phyloP scores from a whole-genome alignment of 2,113 vertebrate species.

The Atrichornis clamosus region DNA sequence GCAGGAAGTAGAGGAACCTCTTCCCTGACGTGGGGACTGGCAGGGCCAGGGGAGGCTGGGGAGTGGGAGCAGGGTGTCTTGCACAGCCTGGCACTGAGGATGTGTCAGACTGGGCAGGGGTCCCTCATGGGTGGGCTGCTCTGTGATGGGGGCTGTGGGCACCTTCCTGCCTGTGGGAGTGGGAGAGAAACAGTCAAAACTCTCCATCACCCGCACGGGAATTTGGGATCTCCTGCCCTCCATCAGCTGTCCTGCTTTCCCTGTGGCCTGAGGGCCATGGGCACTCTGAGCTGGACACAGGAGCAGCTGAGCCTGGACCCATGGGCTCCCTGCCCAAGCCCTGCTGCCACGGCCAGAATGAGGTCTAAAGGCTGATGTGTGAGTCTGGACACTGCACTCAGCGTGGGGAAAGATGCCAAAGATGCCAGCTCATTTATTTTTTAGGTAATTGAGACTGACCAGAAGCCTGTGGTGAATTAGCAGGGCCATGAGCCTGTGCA shows the following conservation, averaged over 20 bases:
- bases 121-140: not conserved
- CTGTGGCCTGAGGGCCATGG: rapidly evolving
- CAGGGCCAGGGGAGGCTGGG: not conserved
- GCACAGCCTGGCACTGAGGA: rapidly evolving
- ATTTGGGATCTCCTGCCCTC: not conserved
- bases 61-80: not conserved
- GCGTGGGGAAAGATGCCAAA: not conserved
- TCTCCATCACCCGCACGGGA: rapidly evolving
- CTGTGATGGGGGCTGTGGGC: not conserved
- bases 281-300: rapidly evolving
- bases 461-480: not conserved
- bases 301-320: not conserved
- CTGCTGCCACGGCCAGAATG: not conserved
- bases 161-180: not conserved
- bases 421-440: not conserved
- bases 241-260: not conserved
- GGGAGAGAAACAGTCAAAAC: not conserved
- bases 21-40: rapidly evolving
- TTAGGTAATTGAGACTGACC: conserved; percentile 15
- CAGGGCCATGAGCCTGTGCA: not conserved
- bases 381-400: not conserved
- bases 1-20: not conserved
- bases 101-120: not conserved
- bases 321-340: rapidly evolving
- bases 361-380: not conserved